Evolutionary conservation across 2,888 invertebrate genomes (phyloP).

Genomic region (Spisula solida): DNA sequence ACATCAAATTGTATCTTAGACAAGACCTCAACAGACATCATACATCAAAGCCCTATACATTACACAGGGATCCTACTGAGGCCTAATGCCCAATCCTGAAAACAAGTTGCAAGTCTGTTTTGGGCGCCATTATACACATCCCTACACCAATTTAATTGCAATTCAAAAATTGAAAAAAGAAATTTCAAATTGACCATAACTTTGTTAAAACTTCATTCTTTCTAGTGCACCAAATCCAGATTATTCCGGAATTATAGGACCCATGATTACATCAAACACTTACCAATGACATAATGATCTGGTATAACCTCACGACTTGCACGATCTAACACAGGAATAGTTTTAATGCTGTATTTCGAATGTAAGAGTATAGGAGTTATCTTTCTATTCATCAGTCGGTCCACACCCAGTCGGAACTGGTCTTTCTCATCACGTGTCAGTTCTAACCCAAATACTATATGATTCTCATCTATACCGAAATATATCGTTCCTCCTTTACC

Average conservation of each 20-base stretch:
- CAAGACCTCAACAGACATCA: background rate
- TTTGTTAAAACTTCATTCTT: too few species aligned
- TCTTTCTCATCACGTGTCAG: constrained; percentile 76
- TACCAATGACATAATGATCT: constrained; percentile 76
- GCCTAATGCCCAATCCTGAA: too few species aligned
- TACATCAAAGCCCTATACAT: background rate
- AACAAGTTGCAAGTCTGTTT: too few species aligned
- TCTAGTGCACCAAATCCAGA: too few species aligned
- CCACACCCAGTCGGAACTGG: constrained; percentile 76
- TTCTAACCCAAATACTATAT: constrained; percentile 72
- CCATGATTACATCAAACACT: constrained; percentile 40
- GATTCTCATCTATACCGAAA: constrained; percentile 72
- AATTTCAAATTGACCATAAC: too few species aligned
- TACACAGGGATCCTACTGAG: too few species aligned
- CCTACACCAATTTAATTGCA: too few species aligned
- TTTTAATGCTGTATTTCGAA: constrained; percentile 72
- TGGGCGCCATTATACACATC: too few species aligned
- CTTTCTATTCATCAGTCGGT: constrained; percentile 71
- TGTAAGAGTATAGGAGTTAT: constrained; percentile 72
- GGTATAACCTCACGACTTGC: constrained; percentile 34
- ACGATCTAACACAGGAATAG: constrained; percentile 68
- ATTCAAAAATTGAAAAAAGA: too few species aligned
- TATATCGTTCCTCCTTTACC: constrained; percentile 75
- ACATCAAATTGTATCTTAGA: too few species aligned
- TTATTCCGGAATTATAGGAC: too few species aligned